phyloP scores from a whole-genome alignment of 2,113 vertebrate species.

The Hirundichthys speculiger region DNA sequence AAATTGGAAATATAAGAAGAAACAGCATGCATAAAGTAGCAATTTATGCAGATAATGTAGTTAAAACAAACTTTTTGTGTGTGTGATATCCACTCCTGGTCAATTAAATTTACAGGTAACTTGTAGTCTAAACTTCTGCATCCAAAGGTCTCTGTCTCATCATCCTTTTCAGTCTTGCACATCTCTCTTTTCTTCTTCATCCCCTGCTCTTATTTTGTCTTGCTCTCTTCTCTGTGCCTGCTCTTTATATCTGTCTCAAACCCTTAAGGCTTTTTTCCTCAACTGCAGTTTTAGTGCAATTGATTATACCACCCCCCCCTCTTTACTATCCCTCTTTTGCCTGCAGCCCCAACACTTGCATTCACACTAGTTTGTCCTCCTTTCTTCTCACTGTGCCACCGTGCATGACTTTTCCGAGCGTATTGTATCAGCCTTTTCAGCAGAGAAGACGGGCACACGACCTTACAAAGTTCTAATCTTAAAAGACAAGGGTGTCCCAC shows the following conservation, averaged over 20 bases:
- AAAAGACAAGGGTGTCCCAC: constrained; percentile 37
- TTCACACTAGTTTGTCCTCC: constrained; percentile 5
- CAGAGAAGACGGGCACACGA: constrained; percentile 17
- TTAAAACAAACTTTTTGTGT: not conserved
- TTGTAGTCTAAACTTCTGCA: constrained; percentile 11
- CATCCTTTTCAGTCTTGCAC: not conserved
- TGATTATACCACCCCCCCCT: constrained; percentile 59
- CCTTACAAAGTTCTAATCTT: constrained; percentile 50
- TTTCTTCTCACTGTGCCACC: constrained; percentile 23
- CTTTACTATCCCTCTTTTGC: constrained; percentile 28
- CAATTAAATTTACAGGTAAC: not conserved
- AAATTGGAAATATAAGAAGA: too few relatives aligned
- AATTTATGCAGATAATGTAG: too few relatives aligned
- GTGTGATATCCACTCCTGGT: not conserved
- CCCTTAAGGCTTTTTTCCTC: constrained; percentile 48
- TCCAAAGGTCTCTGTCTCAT: constrained; percentile 20
- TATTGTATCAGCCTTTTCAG: constrained; percentile 37
- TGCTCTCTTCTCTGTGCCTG: constrained; percentile 9
- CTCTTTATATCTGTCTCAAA: constrained; percentile 40
- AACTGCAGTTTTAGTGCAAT: constrained; percentile 68
- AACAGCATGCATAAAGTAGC: too few relatives aligned
- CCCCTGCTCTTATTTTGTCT: constrained; percentile 3
- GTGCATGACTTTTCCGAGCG: constrained; percentile 32
- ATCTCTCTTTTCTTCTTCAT: not conserved
- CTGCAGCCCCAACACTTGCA: constrained; percentile 10